Evolutionary conservation across 2,888 invertebrate genomes (phyloP), one percentile per base, ranked within the genome.

Genomic region (Caenorhabditis sp.): DNA sequence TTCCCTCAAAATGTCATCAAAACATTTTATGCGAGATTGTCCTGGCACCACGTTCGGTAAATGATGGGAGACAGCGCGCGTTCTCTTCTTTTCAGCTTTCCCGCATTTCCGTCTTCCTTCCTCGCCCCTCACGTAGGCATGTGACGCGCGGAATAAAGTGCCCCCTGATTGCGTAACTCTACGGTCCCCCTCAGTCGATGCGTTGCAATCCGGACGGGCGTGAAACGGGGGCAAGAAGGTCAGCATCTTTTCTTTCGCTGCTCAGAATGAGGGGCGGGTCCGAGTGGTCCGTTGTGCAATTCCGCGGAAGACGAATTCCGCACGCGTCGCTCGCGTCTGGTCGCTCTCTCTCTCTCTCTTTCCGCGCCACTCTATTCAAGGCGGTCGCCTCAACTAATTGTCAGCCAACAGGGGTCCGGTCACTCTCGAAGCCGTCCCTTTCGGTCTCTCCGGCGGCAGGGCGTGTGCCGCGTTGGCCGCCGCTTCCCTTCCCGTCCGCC

Each of bases 121-220:
- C n/a, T n/a, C n/a, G n/a, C n/a, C n/a, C n/a, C n/a, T n/a, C n/a
- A n/a, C n/a, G n/a, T n/a, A n/a, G n/a, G n/a, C n/a, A n/a, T n/a
- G n/a, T n/a, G n/a, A 53, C 27, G 30, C 17, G 45, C 15, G 39
- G 46, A 46, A 20, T 17, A 68, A 68, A 59, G 58, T 50, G 58
- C 59, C 48, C 52, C 45, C 58, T 68, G 68, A 68, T 68, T 68
- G 68, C 68, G 68, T 68, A 68, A 68, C 68, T 41, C 37, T 30
- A 22, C 17, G 5, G 9, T 15, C 55, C 24, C 46, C 4, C 20
- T 66, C 66, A 26, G 35, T 50, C 52, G 24, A 59, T 59, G 68
- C 68, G 68, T 59, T 22, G 45, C 65, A 65, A 63, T 13, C 58
- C 68, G 52, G 66, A 37, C 45, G 37, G 58, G 27, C 43, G 46